phyloP scores from a whole-genome alignment of 2,797 vertebrate genomes.

The Anableps anableps region DNA sequence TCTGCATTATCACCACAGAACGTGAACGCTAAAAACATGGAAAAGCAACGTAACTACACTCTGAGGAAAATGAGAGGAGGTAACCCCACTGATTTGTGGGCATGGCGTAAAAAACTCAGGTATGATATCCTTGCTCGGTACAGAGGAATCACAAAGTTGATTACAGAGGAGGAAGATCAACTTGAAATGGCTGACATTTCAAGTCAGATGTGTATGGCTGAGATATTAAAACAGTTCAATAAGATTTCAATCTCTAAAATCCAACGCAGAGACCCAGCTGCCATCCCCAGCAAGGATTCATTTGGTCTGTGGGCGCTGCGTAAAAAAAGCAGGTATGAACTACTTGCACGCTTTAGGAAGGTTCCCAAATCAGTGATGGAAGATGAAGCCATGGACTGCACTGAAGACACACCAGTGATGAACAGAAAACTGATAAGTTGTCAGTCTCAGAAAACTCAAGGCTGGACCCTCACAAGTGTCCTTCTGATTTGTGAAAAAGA shows the following conservation, averaged over 20 bases:
- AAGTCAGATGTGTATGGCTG: background rate
- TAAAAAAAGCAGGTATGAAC: background rate
- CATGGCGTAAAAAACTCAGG: background rate
- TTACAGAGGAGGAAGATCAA: background rate
- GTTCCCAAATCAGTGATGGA: background rate
- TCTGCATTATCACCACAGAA: background rate
- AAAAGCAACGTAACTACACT: background rate
- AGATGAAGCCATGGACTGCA: background rate
- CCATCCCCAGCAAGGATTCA: background rate
- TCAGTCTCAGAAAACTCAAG: background rate
- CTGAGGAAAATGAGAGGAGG: background rate
- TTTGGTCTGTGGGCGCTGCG: background rate
- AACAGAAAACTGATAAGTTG: background rate
- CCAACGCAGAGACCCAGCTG: background rate
- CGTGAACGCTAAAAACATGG: background rate
- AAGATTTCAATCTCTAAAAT: background rate
- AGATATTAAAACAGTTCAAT: background rate
- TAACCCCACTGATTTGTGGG: background rate
- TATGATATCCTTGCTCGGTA: background rate
- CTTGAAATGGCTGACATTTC: background rate
- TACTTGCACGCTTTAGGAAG: background rate
- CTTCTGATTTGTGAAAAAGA: background rate
- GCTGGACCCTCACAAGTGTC: background rate
- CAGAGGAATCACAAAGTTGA: conserved; percentile 1
- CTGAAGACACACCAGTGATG: background rate